Evolutionary conservation across 2,888 invertebrate species (phyloP), one percentile per base, ranked within the genome.

Genomic region (Nysson spinosus): DNA sequence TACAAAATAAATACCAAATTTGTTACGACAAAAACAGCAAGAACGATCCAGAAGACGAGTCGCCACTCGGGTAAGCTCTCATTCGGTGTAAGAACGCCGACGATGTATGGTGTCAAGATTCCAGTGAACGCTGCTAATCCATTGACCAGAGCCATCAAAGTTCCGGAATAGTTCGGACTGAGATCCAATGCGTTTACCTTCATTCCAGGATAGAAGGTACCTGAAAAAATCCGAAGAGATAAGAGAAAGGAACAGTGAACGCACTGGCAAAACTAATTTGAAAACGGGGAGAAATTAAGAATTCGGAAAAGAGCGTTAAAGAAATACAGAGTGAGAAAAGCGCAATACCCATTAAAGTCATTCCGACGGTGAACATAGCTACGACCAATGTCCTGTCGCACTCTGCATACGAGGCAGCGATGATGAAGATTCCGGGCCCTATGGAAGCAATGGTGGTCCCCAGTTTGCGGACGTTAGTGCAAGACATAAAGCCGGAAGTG

Each of bases 41-140:
- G 89, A 34, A 94, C 92, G 26, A 95, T 92, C 93, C 95, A 95
- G 84, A 95, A 95, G 0, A 95, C 95, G 0, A 90, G 79, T 16
- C 93, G 89, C 96, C 96, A 96, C 88, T 95, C 91, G 14, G 86
- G 84, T 1, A 82, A 30, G 0, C 72, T 72, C 1, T 78, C 76
- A n/a, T 84, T 16, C 0, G 78, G 76, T 0, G 93, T 92, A 70
- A 93, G 84, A 28, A 91, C 86, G 9, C 93, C 92, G 26, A 93
- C 92, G 37, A 93, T 88, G 75, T 90, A 91, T 0, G 93, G 93
- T 0, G 92, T 92, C 17, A 93, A 88, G 73, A 93, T 92, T 30
- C 93, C 93, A 0, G 93, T 91, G 12, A 93, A 89, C 0, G 93
- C 93, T 11, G 93, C 93, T 39, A 93, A 91, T 0, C 93, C 93